Evolutionary conservation across 2,797 vertebrate species (phyloP), one percentile per base, ranked within the genome.

Genomic region (Falco berigora): DNA sequence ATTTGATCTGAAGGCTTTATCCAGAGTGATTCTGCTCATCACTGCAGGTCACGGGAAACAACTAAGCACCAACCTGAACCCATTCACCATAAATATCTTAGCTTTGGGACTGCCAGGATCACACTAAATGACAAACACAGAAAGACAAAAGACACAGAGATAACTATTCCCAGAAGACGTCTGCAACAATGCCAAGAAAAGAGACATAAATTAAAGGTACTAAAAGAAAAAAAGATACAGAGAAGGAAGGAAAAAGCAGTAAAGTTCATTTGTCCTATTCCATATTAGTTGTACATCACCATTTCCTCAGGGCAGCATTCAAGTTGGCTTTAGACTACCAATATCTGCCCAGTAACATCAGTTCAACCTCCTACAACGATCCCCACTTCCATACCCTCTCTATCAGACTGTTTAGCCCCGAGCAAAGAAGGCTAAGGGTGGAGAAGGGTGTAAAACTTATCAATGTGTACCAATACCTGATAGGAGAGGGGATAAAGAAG

Each of bases 151-250:
- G 64, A 47, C 24, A 18, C 49, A 64, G 62, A 88, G 79, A 77
- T 86, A 88, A 78, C 62, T 38, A 90, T 94, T 95, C 88, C 89
- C 87, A 86, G 76, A 94, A 95, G 69, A 80, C 30, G 61, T 24
- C 6, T 77, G 82, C 59, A 72, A 67, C 62, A 86, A 90, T 63
- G 81, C 58, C 93, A 94, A 88, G 87, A 53, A 86, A 72, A 69
- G 9, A 62, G 68, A 34, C 53, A 63, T 64, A 74, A 88, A 93
- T 81, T 71, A 75, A 73, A 85, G 53, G 49, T 27, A 58, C 12
- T 49, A 28, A 83, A 79, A 24, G 28, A 71, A 84, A 88, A 89
- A 53, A 40, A 38, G 23, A 36, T 36, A 34, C 10, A 58, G 20
- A 74, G 10, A 94, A 77, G 17, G 46, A 83, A 50, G 14, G 4